phyloP scores from a whole-genome alignment of 2,888 invertebrate species.

The Cantharis flavilabris region DNA sequence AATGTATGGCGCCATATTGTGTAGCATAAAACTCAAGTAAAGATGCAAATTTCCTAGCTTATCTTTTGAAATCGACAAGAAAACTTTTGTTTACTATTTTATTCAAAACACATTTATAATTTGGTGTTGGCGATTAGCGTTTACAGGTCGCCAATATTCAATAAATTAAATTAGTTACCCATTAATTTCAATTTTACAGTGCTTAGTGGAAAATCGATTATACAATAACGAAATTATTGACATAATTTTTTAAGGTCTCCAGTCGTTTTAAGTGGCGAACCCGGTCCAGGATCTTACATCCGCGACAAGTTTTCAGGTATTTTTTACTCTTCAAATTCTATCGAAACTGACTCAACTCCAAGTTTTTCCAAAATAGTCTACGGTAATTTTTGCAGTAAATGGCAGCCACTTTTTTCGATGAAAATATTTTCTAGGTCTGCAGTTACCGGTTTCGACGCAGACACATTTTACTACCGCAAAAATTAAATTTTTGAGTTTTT shows the following conservation, averaged over 20 bases:
- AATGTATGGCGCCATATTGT: conserved; percentile 2
- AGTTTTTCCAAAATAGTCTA: background rate
- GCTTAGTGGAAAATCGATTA: background rate
- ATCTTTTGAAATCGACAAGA: background rate
- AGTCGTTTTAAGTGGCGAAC: background rate
- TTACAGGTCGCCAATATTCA: background rate
- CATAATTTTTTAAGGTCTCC: background rate
- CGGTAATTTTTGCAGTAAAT: background rate
- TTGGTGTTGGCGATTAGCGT: background rate
- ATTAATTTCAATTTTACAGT: background rate
- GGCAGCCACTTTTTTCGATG: background rate
- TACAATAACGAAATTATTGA: background rate
- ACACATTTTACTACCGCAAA: background rate
- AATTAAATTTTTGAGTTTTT: background rate
- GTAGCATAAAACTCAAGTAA: background rate
- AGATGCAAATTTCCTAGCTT: background rate
- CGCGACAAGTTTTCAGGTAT: background rate
- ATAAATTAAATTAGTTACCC: background rate
- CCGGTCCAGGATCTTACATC: background rate
- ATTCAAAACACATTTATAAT: background rate
- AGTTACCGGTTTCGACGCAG: background rate
- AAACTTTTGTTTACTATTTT: background rate
- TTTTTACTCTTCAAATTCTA: no score
- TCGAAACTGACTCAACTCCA: background rate
- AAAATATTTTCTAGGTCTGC: background rate